Evolutionary conservation across 1,140 invertebrate genomes (phyloP), one percentile per base, ranked within the genome.

Genomic region (Manduca sexta): DNA sequence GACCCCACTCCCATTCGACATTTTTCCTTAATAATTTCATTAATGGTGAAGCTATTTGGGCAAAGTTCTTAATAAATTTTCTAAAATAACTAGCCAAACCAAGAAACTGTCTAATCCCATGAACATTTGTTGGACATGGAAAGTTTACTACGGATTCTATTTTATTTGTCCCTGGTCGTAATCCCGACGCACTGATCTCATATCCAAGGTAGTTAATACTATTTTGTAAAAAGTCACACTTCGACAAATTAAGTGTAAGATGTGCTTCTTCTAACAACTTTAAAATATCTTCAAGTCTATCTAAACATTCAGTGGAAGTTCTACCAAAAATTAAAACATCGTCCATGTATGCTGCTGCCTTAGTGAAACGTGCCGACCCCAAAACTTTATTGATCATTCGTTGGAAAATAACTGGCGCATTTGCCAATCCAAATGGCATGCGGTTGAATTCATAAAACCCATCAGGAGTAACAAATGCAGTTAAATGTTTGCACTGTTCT

Each of bases 31-130:
- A 26, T 26, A 26, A 26, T 26, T 8, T 26, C 4, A 3, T 26
- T 5, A 26, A 8, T 3, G 21, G 21, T 3, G 4, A 8, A 3
- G 21, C 21, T 37, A 74, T 42, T 44, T 59, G 11, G 6, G 64
- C 58, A 44, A 61, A 73, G 34, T 39, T 45, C 49, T 56, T 17
- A 39, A 70, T 56, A 42, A 64, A 74, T 45, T 60, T 60, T 29
- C 65, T 47, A 49, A 69, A 74, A 33, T 69, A 74, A 6, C 53
- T 49, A 11, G 31, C 41, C 4, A 59, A 29, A 12, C 51, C 56
- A 30, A 59, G 21, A 38, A 59, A 59, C 46, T 59, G 51, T 10
- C 51, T 34, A 17, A 63, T 37, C 13, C 50, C 40, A 14, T 59
- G 60, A 16, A 46, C 16, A 42, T 53, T 56, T 53, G 45, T 60